Evolutionary conservation across 2,797 vertebrate species (phyloP).

Genomic region (Scleropages formosus): DNA sequence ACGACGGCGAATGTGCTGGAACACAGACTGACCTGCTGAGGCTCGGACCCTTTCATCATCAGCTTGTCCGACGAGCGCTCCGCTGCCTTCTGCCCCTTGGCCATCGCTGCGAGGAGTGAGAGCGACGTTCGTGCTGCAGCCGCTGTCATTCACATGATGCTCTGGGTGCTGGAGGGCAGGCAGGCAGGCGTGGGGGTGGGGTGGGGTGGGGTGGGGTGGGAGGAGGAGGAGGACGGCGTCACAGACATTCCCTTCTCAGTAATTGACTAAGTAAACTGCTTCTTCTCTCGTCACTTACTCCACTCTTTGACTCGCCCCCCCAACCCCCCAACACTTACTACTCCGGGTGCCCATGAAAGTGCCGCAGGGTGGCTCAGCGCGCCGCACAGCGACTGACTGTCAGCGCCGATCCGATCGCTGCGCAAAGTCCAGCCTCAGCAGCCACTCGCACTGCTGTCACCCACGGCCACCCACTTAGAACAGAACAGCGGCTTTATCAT

Average conservation of each 20-base stretch:
- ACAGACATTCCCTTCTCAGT: slow-evolving; percentile 32
- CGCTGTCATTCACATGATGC: slow-evolving; percentile 64
- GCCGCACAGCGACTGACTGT: too few relatives aligned
- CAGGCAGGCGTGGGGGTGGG: too few relatives aligned
- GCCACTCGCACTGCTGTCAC: too few relatives aligned
- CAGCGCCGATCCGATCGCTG: too few relatives aligned
- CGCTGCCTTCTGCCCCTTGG: slow-evolving; percentile 60
- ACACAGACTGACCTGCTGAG: slow-evolving; percentile 64
- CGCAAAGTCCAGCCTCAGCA: too few relatives aligned
- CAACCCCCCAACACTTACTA: neutral
- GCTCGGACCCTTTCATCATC: slow-evolving; percentile 59
- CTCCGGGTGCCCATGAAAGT: too few relatives aligned
- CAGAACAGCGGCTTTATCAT: too few relatives aligned
- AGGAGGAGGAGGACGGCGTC: slow-evolving; percentile 52
- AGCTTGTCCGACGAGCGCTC: slow-evolving; percentile 55
- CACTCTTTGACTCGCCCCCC: neutral
- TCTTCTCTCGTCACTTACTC: neutral
- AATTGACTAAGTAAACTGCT: neutral
- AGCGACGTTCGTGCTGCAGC: slow-evolving; percentile 50
- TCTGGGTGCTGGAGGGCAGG: slow-evolving; percentile 56
- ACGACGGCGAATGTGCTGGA: neutral
- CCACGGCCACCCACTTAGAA: too few relatives aligned
- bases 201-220: too few relatives aligned
- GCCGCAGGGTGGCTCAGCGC: too few relatives aligned
- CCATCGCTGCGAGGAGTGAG: slow-evolving; percentile 68